Evolutionary conservation across 2,888 invertebrate genomes (phyloP).

Genomic region (Polyommatus icarus): DNA sequence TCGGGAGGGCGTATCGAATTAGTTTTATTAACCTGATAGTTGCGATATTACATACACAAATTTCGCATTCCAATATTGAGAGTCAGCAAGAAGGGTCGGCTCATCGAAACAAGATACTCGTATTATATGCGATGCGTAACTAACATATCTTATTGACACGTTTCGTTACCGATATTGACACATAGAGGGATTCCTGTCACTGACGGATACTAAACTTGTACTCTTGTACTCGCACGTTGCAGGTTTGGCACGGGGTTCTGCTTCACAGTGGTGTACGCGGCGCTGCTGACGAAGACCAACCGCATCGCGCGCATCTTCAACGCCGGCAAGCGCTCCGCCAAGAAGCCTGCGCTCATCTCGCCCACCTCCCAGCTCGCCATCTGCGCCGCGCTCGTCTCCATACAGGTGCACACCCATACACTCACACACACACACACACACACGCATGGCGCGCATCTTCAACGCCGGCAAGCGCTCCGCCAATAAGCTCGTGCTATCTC

Average conservation of each 20-base stretch:
- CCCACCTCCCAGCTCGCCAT: slow-evolving; percentile 94
- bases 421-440: no score
- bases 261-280: slow-evolving; percentile 98
- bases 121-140: no score
- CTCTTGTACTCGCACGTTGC: slow-evolving; percentile 20
- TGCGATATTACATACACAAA: background rate
- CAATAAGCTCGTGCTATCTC: slow-evolving; percentile 95
- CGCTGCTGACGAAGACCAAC: slow-evolving; percentile 97
- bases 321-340: slow-evolving; percentile 95
- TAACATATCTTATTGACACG: no score
- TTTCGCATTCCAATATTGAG: background rate
- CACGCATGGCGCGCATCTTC: slow-evolving; percentile 95
- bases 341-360: slow-evolving; percentile 95
- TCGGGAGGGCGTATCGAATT: background rate
- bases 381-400: slow-evolving; percentile 90
- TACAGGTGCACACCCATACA: slow-evolving; percentile 83
- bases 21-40: background rate
- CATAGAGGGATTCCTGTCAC: background rate
- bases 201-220: background rate
- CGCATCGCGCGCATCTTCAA: slow-evolving; percentile 97
- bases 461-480: slow-evolving; percentile 96
- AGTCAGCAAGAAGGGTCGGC: no score
- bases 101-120: no score
- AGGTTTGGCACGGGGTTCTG: slow-evolving; percentile 94
- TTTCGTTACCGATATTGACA: no score